Base-by-base conservation (phyloP, 2,113 vertebrate genomes). In the Callocephalon fimbriatum region DNA sequence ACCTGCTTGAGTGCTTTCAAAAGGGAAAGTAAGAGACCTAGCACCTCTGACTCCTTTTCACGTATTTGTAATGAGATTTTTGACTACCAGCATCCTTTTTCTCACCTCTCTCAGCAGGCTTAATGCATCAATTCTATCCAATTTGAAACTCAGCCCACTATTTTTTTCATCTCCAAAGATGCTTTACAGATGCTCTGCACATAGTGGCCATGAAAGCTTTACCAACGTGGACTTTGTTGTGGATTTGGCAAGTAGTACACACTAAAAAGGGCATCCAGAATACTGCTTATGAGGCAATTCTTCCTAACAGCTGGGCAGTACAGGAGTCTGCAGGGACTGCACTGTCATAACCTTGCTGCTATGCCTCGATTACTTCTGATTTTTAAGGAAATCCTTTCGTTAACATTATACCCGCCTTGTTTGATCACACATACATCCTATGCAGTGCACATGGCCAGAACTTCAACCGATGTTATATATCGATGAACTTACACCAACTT, bases 191-290 rank as follows among this genome's bases (percentile, higher is more conserved):
- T 9, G 58, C 15, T 18, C 14, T 17, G 29, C 7, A 86, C 20
- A 7, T 32, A 21, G 6, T 18, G 9, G 40, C 6, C 35, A 15
- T 66, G 12, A 85, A 72, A 86, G 74, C 25, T 42, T 75, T 40
- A 62, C 9, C 25, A 0, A 0, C 2, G 2, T n/a, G 47, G 32
- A 58, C 38, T 59, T 73, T 29, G 15, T 35, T 68, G 38, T 47
- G 12, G 29, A 14, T 44, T 80, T 81, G 50, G 13, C 27, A 87
- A 51, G 23, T 2, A 61, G 5, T 3, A 35, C 6, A 27, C 0
- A 4, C 19, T 51, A 48, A 37, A 50, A 66, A 70, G 47, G 74
- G 15, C 10, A 88, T 25, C 2, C 47, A 38, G 38, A 54, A 3
- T 23, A 40, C 15, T 14, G 8, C 7, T n/a, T 65, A 58, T 11